Evolutionary conservation across 2,113 vertebrate genomes (phyloP), one percentile per base, ranked within the genome.

Genomic region (Gallinago paraguaiae): DNA sequence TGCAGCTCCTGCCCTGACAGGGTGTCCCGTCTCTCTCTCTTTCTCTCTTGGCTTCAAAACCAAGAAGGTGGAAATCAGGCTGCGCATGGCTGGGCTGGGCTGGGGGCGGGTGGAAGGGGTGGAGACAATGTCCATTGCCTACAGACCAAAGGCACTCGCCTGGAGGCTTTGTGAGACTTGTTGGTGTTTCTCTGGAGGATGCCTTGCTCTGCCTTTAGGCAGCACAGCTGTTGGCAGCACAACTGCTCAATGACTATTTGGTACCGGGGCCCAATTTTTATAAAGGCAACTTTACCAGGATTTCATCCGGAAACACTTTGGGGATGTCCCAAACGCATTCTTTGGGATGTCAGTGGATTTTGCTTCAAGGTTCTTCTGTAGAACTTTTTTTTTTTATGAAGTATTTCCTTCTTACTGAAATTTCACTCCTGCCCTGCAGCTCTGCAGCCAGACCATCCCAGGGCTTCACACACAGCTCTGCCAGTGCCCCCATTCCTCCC

Each of bases 71-170:
- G 79, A 53, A 95, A 74, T 76, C 74, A 25, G 1, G 13, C 56
- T 60, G 64, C 22, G 53, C 35, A 12, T 78, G 87, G 85, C 54
- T 56, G 61, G 39, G 46, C 46, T 86, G 68, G 67, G 63, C 86
- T 46, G 84, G 92, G 93, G 93, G 90, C 5, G 90, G 94, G 68
- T 77, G 43, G 68, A 64, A 74, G 79, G 79, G 90, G 95, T 68
- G 88, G 90, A 2, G 95, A 68, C 51, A 75, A 4, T 17, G 31
- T 28, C 92, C 67, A 10, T 22, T 78, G 69, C 64, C 46, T n/a
- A 3, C 50, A 28, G 39, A 35, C 19, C 28, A 64, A 51, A 84
- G 27, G 25, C 63, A 41, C 17, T 83, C 45, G 45, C 45, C n/a
- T 57, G 0, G 0, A 70, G 60, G 7, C 25, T 87, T 50, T 8